A percentile compares a stretch with the other conserved stretches of the same genome.
These are phyloP conservation scores for Sepioteuthis lessoniana DNA, from an alignment of 2,888 invertebrate species.

Conservation along the genomic window DNA sequence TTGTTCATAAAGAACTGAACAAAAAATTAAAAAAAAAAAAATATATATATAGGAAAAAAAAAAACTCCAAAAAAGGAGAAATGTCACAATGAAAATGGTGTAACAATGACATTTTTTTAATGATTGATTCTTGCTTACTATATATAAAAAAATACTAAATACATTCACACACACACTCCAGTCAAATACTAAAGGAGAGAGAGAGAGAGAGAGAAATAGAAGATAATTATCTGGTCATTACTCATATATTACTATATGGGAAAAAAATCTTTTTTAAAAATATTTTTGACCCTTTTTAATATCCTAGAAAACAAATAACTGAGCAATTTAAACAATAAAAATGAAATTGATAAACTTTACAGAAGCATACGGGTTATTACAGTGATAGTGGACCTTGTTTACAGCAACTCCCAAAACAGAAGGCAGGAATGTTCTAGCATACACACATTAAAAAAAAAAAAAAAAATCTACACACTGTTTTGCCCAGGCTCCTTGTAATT, in stretches of 20 bases:
- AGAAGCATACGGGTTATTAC: too few species aligned
- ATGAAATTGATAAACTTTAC: background rate
- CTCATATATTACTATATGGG: background rate
- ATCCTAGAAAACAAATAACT: background rate
- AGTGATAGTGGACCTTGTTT: background rate
- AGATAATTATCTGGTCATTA: background rate
- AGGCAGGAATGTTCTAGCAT: background rate
- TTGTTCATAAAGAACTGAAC: background rate
- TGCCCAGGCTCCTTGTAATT: too few species aligned
- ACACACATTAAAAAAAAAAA: background rate
- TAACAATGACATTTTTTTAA: background rate
- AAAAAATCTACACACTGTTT: too few species aligned
- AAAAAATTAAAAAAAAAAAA: background rate
- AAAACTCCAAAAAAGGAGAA: too few species aligned
- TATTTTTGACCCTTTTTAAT: background rate
- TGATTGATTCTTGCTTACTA: background rate
- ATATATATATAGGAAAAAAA: too few species aligned
- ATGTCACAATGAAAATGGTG: background rate
- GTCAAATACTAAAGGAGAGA: background rate
- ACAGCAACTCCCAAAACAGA: background rate
- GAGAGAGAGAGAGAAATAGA: background rate
- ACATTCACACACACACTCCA: background rate
- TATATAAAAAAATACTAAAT: conserved; percentile 1
- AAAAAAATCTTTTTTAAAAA: background rate
- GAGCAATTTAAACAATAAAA: background rate